Evolutionary conservation across 2,113 vertebrate genomes (phyloP).

Genomic region (Hydrochoerus hydrochaeris): DNA sequence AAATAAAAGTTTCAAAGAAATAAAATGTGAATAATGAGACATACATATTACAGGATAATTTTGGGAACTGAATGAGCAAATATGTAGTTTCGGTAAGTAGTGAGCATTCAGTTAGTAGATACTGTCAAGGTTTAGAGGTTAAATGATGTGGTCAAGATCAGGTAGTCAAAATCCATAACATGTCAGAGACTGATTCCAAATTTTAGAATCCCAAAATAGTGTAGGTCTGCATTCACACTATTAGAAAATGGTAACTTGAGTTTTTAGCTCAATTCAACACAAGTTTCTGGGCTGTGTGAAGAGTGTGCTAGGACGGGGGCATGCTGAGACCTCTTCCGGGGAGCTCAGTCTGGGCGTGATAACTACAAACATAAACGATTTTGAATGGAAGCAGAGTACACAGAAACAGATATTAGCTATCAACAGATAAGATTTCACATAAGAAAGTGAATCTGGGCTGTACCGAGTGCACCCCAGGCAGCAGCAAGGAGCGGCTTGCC

Average conservation of each 20-base stretch:
- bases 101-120: background rate
- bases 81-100: background rate
- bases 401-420: background rate
- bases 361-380: background rate
- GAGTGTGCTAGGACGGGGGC: background rate
- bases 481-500: background rate
- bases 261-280: background rate
- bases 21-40: background rate
- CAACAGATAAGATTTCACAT: background rate
- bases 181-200: background rate
- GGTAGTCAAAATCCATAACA: background rate
- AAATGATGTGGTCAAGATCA: background rate
- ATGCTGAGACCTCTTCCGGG: background rate
- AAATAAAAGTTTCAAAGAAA: background rate
- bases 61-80: slow-evolving; percentile 2
- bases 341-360: background rate
- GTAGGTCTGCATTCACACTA: background rate
- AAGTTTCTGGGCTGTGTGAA: background rate
- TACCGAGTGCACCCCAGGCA: background rate
- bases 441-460: background rate
- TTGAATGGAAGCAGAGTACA: background rate
- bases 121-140: background rate
- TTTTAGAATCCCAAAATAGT: background rate
- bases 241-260: background rate
- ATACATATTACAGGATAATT: background rate